Evolutionary conservation across 1,140 invertebrate species (phyloP), one percentile per base, ranked within the genome.

Genomic region (Andrena cerasifolii): DNA sequence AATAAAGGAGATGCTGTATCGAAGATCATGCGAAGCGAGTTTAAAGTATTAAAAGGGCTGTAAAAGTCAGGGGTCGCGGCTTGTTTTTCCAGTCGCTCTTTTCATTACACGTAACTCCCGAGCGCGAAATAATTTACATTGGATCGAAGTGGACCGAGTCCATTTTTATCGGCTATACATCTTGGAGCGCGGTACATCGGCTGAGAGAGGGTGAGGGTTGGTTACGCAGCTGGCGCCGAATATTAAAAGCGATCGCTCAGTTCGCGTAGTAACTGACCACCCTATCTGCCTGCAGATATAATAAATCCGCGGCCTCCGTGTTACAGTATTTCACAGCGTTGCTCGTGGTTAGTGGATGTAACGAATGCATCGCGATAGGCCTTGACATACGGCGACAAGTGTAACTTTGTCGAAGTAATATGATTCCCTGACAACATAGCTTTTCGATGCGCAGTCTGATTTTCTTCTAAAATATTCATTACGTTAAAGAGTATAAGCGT

Each of bases 171-270:
- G 78, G 26, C 74, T 82, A 80, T 87, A 83, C 75, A 87, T 86
- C 78, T 87, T 80, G 61, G 47, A n/a, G 56, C 45, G 62, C 10
- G 76, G 47, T 53, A 62, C 45, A 66, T 49, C 49, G 36, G 63
- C 16, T 36, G 59, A 47, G 63, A 40, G 49, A 74, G 70, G 51
- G 61, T 58, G 51, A 53, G 53, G 54, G 33, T 45, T 66, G 53
- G 76, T 62, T 61, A 78, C 87, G 82, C 88, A 89, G 88, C 88
- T 89, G 89, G 89, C 63, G 86, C 87, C 58, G 85, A 89, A 90
- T 90, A 90, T 90, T 90, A 90, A 89, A 89, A 89, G 88, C 89
- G 86, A 90, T 90, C 88, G 89, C 86, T 90, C 89, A 90, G 88
- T 84, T 79, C 71, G 79, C 76, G 85, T 85, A 88, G 88, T 90